Evolutionary conservation across 2,888 invertebrate genomes (phyloP).

Genomic region (Pheosia gnoma): DNA sequence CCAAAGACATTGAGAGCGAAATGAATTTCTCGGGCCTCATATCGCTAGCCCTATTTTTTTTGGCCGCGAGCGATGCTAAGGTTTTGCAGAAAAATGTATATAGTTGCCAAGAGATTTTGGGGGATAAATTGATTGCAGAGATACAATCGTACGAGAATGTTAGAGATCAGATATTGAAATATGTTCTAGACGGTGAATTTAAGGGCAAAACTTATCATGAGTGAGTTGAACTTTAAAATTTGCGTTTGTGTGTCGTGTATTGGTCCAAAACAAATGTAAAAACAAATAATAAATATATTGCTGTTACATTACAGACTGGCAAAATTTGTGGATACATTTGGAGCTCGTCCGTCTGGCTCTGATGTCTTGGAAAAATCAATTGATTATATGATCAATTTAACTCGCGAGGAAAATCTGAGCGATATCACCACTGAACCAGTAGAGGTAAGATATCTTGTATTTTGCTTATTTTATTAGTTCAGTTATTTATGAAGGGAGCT

Average conservation of each 20-base stretch:
- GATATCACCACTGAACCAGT: slow-evolving; percentile 90
- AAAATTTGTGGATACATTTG: slow-evolving; percentile 84
- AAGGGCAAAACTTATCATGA: slow-evolving; percentile 84
- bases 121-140: slow-evolving; percentile 79
- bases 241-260: background rate
- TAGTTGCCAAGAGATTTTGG: slow-evolving; percentile 65
- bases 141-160: slow-evolving; percentile 82
- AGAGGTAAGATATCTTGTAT: slow-evolving; percentile 51
- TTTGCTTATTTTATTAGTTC: background rate
- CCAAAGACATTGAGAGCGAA: slow-evolving; percentile 36
- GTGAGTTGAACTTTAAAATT: slow-evolving; percentile 51
- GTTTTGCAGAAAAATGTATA: slow-evolving; percentile 50
- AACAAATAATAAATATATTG: background rate
- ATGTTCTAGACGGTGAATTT: slow-evolving; percentile 78
- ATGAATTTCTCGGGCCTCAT: slow-evolving; percentile 53
- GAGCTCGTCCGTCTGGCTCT: slow-evolving; percentile 86
- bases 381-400: slow-evolving; percentile 84
- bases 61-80: slow-evolving; percentile 53
- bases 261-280: background rate
- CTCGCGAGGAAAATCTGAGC: slow-evolving; percentile 57
- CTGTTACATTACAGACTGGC: slow-evolving; percentile 57
- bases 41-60: slow-evolving; percentile 48
- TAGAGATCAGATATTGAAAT: slow-evolving; percentile 79
- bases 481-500: too few relatives aligned
- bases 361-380: slow-evolving; percentile 86